Evolutionary conservation across 2,888 invertebrate genomes (phyloP).

Genomic region (Omphaloscelis lunosa): DNA sequence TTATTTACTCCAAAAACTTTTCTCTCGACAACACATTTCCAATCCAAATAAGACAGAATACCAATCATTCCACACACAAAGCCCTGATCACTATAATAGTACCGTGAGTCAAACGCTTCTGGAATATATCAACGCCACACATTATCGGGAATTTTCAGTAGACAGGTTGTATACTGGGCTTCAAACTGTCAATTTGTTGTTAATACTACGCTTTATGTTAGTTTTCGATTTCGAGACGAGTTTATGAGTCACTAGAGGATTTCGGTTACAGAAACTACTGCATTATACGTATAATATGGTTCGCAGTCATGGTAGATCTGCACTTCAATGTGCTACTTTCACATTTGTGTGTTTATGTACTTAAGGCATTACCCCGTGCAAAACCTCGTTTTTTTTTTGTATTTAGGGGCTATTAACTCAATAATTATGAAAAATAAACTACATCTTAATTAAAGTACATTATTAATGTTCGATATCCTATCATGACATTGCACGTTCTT

Average conservation of each 20-base stretch:
- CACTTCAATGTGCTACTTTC: too few species aligned
- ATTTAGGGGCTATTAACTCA: too few species aligned
- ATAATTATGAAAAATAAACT: too few species aligned
- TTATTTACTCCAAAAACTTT: slow-evolving; percentile 7
- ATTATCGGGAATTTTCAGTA: slow-evolving; percentile 47
- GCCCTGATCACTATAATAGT: slow-evolving; percentile 35
- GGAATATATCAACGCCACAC: slow-evolving; percentile 51
- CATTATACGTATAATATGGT: background rate
- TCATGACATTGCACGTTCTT: too few species aligned
- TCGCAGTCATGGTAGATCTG: background rate
- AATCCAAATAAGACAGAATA: slow-evolving; percentile 35
- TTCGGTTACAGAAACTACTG: background rate
- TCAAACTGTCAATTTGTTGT: slow-evolving; percentile 37
- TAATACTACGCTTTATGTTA: slow-evolving; percentile 10
- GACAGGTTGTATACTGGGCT: slow-evolving; percentile 11
- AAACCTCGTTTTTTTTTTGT: too few species aligned
- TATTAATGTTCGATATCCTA: too few species aligned
- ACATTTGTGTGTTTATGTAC: too few species aligned
- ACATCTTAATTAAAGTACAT: too few species aligned
- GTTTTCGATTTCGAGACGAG: background rate
- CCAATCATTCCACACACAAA: slow-evolving; percentile 43
- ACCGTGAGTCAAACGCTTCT: slow-evolving; percentile 54
- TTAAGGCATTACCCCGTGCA: too few species aligned
- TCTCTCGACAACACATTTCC: background rate
- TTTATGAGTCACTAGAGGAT: background rate